phyloP scores from a whole-genome alignment of 2,113 vertebrate species.

The Phylloscopus whistleri region DNA sequence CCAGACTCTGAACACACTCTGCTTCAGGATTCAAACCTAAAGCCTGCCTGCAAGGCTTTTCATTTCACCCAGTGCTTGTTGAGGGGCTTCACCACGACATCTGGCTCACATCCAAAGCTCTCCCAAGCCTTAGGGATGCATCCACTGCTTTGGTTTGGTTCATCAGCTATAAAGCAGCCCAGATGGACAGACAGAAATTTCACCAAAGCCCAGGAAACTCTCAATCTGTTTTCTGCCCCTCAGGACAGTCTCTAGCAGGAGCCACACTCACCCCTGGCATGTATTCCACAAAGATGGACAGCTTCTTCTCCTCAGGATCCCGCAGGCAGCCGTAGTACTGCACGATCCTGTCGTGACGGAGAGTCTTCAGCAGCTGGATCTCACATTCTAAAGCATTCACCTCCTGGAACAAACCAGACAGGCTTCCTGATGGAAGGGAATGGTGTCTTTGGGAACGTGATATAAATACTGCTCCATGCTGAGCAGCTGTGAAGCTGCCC shows the following conservation, averaged over 20 bases:
- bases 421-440: background rate
- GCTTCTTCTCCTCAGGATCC: slow-evolving; percentile 82
- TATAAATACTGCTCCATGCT: background rate
- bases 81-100: background rate
- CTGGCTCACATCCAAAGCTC: background rate
- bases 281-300: slow-evolving; percentile 91
- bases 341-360: slow-evolving; percentile 87
- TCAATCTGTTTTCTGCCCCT: background rate
- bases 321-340: slow-evolving; percentile 89
- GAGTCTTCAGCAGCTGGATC: slow-evolving; percentile 90
- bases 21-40: background rate
- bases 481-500: background rate
- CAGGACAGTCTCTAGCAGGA: background rate
- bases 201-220: background rate
- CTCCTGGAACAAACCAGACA: slow-evolving; percentile 71
- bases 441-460: background rate
- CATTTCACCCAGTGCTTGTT: background rate
- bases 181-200: background rate
- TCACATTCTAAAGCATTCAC: slow-evolving; percentile 92
- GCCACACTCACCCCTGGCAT: slow-evolving; percentile 85
- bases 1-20: slow-evolving; percentile 29
- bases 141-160: background rate
- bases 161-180: background rate
- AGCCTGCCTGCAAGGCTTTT: background rate
- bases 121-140: background rate